These are phyloP conservation scores for Leptopilina drosophilae DNA, from an alignment of 2,888 invertebrate genomes.

Conservation along the genomic window DNA sequence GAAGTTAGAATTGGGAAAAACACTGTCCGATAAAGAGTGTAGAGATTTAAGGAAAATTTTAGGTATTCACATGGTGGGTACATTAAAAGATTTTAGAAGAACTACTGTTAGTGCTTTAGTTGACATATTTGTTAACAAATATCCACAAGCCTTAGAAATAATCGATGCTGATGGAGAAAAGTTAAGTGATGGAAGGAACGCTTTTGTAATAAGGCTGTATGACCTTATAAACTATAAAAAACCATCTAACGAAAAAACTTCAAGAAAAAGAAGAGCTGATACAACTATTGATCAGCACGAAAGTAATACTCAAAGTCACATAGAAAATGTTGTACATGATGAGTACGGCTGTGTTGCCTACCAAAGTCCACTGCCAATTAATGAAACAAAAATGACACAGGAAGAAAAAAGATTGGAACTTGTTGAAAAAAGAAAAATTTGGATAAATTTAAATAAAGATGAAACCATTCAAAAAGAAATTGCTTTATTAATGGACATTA, in stretches of 20 bases:
- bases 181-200: neutral
- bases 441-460: neutral
- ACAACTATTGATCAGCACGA: neutral
- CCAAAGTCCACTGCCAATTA: neutral
- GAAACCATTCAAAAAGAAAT: neutral
- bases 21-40: neutral
- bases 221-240: neutral
- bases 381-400: constrained; percentile 5
- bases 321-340: neutral
- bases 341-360: constrained; percentile 4
- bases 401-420: neutral
- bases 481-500: neutral
- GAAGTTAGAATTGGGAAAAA: neutral
- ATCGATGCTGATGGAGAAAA: neutral
- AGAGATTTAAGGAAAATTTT: neutral
- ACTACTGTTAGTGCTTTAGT: neutral
- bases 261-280: constrained; percentile 18
- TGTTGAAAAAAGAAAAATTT: neutral
- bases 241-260: neutral
- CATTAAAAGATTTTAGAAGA: constrained; percentile 1
- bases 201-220: neutral
- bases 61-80: neutral
- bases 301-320: neutral
- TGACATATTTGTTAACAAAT: neutral
- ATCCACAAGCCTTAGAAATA: neutral